Percentiles rank a stretch among this genome's conserved stretches.
Conservation (phyloP, 2,797 vertebrate species). For the Choloepus didactylus region DNA sequence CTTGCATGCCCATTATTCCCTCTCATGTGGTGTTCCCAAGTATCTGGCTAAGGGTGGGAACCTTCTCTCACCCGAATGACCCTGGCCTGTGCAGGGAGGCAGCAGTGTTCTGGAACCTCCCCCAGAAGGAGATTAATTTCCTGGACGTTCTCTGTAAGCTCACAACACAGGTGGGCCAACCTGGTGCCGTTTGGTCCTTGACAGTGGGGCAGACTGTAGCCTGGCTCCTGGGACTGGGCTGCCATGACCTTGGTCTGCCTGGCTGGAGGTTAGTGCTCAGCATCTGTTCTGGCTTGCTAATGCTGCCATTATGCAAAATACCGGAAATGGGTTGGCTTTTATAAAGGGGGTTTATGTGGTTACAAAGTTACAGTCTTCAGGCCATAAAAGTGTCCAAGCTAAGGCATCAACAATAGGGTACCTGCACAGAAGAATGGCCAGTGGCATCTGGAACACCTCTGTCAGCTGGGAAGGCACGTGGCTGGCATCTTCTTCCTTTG, state of each 20-base stretch:
- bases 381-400: no score
- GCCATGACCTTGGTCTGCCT: not conserved
- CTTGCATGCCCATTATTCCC: accelerated
- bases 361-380: no score
- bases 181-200: not conserved
- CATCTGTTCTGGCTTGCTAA: no score
- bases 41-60: not conserved
- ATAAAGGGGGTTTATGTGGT: no score
- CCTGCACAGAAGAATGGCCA: no score
- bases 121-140: not conserved
- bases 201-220: not conserved
- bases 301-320: no score
- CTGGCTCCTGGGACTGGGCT: not conserved
- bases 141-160: not conserved
- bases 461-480: no score
- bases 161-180: not conserved
- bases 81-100: not conserved
- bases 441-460: no score
- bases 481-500: no score
- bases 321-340: no score
- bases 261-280: not conserved
- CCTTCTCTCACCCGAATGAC: not conserved
- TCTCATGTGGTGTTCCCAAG: not conserved
- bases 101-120: not conserved
- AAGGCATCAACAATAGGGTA: no score